These are phyloP conservation scores for Lasioglossum pauxillum DNA, from an alignment of 2,888 invertebrate genomes.

Conservation along the genomic window DNA sequence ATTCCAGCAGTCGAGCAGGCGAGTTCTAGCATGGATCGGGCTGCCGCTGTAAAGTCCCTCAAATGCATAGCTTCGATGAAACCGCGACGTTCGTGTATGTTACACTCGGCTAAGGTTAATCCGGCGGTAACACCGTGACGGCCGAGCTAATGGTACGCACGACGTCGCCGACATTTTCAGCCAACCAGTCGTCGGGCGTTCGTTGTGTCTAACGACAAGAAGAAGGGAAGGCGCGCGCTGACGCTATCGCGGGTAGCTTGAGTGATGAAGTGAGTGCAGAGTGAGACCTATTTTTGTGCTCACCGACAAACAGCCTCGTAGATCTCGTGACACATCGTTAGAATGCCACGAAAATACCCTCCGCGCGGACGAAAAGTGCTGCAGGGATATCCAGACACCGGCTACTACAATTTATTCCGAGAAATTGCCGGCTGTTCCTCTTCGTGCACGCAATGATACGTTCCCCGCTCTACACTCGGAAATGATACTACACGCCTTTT, in stretches of 20 bases:
- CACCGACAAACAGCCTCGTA: constrained; percentile 80
- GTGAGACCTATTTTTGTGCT: constrained; percentile 82
- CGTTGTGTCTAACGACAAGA: constrained; percentile 63
- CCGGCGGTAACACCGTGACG: constrained; percentile 74
- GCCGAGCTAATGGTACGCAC: constrained; percentile 71
- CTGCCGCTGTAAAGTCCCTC: constrained; percentile 39
- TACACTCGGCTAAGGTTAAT: constrained; percentile 74
- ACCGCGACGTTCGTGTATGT: constrained; percentile 47
- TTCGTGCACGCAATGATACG: not conserved
- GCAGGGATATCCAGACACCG: constrained; percentile 49
- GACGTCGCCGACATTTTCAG: constrained; percentile 73
- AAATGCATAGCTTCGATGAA: constrained; percentile 63
- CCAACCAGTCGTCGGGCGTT: constrained; percentile 66
- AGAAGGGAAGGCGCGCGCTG: constrained; percentile 32
- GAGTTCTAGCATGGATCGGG: not conserved
- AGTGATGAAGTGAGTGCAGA: constrained; percentile 82
- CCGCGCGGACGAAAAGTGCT: constrained; percentile 54
- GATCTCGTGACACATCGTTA: constrained; percentile 79
- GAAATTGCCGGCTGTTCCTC: constrained; percentile 58
- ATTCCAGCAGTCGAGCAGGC: constrained; percentile 31
- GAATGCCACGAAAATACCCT: constrained; percentile 74
- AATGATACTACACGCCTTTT: not conserved
- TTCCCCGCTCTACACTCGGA: not conserved
- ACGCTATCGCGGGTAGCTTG: constrained; percentile 53
- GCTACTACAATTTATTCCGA: constrained; percentile 67